phyloP scores from a whole-genome alignment of 2,113 vertebrate species.

The Atherinomorus stipes region DNA sequence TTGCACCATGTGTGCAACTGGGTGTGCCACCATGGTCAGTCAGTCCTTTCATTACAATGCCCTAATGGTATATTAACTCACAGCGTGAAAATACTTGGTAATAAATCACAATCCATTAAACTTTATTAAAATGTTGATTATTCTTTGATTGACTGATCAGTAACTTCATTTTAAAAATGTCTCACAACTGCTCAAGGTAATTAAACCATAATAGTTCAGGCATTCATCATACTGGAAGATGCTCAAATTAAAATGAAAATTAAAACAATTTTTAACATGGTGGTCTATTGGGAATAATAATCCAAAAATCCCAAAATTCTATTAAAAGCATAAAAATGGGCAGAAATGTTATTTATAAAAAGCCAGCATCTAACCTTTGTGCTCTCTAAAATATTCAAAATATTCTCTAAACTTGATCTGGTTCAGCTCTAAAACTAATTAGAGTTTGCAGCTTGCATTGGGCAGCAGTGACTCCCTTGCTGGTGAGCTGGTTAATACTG shows the following conservation, averaged over 20 bases:
- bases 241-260: too few relatives aligned
- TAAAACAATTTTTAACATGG: too few relatives aligned
- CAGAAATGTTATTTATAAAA: not conserved
- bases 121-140: not conserved
- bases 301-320: not conserved
- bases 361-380: not conserved
- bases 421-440: not conserved
- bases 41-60: constrained; percentile 2
- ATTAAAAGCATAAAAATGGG: not conserved
- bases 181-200: too few relatives aligned
- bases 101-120: not conserved
- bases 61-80: not conserved
- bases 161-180: too few relatives aligned
- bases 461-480: too few relatives aligned
- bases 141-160: not conserved
- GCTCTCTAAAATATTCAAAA: not conserved
- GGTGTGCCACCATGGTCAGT: constrained; percentile 7
- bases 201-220: too few relatives aligned
- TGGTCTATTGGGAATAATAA: too few relatives aligned
- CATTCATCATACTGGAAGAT: too few relatives aligned
- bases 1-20: constrained; percentile 5
- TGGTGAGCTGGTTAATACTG: not conserved
- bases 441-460: too few relatives aligned
- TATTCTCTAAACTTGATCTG: not conserved
- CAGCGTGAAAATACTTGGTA: not conserved